Conservation (phyloP, 30 jellyfish, hydroid and myxozoan species). For the Clytia hemisphaerica region DNA sequence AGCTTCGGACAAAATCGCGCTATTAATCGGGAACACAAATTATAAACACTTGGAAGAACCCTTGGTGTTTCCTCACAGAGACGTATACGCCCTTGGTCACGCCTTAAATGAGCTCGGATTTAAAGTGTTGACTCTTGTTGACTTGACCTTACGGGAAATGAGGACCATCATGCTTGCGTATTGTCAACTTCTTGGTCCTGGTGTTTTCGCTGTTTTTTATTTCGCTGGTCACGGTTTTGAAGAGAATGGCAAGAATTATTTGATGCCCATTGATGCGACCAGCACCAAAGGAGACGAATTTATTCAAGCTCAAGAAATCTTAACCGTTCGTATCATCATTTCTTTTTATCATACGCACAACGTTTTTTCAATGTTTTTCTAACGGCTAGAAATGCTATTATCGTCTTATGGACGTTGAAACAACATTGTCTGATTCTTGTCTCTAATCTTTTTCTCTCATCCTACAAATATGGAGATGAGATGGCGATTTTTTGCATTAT, state of each 20-base stretch:
- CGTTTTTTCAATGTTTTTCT: no score
- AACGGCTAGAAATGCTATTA: no score
- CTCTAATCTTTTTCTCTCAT: no score
- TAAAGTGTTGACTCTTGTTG: conserved; percentile 58
- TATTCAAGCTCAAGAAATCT: conserved; percentile 76
- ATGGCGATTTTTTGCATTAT: no score
- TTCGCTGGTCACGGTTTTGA: conserved; percentile 98
- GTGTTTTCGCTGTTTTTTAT: conserved; percentile 79
- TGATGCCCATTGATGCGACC: conserved; percentile 77
- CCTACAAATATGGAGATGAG: no score
- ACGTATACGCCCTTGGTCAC: conserved; percentile 46
- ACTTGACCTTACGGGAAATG: conserved; percentile 68
- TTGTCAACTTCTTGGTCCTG: conserved; percentile 77
- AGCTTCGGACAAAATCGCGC: conserved; percentile 75
- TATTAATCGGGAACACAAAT: conserved; percentile 73
- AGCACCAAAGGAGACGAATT: conserved; percentile 32
- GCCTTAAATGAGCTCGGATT: conserved; percentile 61
- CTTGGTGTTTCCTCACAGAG: conserved; percentile 42
- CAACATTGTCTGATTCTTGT: no score
- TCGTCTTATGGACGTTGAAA: no score
- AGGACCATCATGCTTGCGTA: conserved; percentile 73
- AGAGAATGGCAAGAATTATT: conserved; percentile 67
- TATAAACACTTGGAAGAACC: conserved; percentile 20
- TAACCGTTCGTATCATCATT: neutral
- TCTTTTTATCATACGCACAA: neutral